Percentiles rank a stretch among this genome's conserved stretches.
phyloP scores from a whole-genome alignment of 2,888 invertebrate genomes.

The Oxycera nigricornis region DNA sequence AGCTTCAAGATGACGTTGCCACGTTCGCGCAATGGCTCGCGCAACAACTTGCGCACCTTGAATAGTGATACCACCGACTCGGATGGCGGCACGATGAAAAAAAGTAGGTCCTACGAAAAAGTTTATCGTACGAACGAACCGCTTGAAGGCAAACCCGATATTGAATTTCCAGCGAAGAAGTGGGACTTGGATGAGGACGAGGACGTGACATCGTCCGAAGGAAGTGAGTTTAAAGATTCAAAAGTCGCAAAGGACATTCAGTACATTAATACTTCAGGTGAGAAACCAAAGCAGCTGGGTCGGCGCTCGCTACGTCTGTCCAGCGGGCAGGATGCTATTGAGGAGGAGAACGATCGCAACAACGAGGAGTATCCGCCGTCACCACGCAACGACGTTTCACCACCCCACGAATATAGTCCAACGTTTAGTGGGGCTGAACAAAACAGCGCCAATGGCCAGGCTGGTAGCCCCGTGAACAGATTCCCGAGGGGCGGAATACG shows the following conservation, averaged over 20 bases:
- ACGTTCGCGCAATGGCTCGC: slow-evolving; percentile 66
- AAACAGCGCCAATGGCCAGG: slow-evolving; percentile 56
- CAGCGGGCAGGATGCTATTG: slow-evolving; percentile 51
- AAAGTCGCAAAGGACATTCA: slow-evolving; percentile 70
- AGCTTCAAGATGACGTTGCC: slow-evolving; percentile 67
- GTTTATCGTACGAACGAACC: slow-evolving; percentile 87
- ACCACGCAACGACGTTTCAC: slow-evolving; percentile 52
- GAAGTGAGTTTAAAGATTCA: slow-evolving; percentile 69
- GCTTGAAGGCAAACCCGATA: slow-evolving; percentile 71
- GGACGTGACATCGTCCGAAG: slow-evolving; percentile 67
- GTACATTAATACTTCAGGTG: slow-evolving; percentile 65
- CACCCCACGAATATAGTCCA: slow-evolving; percentile 58
- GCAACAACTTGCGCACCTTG: slow-evolving; percentile 64
- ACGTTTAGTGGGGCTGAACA: slow-evolving; percentile 60
- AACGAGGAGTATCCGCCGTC: slow-evolving; percentile 53
- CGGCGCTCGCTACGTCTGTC: slow-evolving; percentile 64
- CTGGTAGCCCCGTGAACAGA: slow-evolving; percentile 49
- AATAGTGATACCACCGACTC: slow-evolving; percentile 57
- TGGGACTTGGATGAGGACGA: slow-evolving; percentile 75
- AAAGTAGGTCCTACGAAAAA: slow-evolving; percentile 78
- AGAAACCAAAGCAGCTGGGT: slow-evolving; percentile 66
- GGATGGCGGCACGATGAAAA: slow-evolving; percentile 64
- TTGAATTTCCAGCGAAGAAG: slow-evolving; percentile 81
- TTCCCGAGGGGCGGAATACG: slow-evolving; percentile 59
- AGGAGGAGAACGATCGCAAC: slow-evolving; percentile 46